Evolutionary conservation across 2,113 vertebrate genomes (phyloP).

Genomic region (Leptosomus discolor): DNA sequence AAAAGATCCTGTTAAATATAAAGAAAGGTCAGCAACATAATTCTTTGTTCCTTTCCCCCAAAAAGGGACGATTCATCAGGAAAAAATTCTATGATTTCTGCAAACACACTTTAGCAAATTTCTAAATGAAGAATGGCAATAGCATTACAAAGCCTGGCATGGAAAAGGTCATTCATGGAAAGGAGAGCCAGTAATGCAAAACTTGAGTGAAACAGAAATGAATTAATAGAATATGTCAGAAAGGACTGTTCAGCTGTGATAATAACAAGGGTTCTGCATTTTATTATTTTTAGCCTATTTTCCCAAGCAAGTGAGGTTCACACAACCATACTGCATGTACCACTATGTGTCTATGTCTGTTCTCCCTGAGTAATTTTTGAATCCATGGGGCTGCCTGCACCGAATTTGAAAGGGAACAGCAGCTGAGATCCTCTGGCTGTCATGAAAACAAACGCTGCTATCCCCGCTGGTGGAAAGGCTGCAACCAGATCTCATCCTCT

Average conservation of each 20-base stretch:
- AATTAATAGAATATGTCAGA: conserved; percentile 30
- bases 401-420: not conserved
- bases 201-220: not conserved
- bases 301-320: not conserved
- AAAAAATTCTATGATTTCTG: not conserved
- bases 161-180: conserved; percentile 45
- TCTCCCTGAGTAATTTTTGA: not conserved
- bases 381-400: not conserved
- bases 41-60: conserved; percentile 26
- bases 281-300: not conserved
- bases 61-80: conserved; percentile 4
- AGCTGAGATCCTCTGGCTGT: not conserved
- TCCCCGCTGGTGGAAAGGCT: not conserved
- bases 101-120: conserved; percentile 18
- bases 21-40: conserved; percentile 67
- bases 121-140: conserved; percentile 53
- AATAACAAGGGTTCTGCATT: not conserved
- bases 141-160: not conserved
- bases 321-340: not conserved
- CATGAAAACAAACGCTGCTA: not conserved
- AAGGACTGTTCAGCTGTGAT: not conserved
- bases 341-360: not conserved
- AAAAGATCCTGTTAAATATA: conserved; percentile 15
- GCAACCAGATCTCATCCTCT: not conserved
- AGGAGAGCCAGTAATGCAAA: conserved; percentile 15